phyloP scores from a whole-genome alignment of 2,888 invertebrate genomes.

The Polia nebulosa region DNA sequence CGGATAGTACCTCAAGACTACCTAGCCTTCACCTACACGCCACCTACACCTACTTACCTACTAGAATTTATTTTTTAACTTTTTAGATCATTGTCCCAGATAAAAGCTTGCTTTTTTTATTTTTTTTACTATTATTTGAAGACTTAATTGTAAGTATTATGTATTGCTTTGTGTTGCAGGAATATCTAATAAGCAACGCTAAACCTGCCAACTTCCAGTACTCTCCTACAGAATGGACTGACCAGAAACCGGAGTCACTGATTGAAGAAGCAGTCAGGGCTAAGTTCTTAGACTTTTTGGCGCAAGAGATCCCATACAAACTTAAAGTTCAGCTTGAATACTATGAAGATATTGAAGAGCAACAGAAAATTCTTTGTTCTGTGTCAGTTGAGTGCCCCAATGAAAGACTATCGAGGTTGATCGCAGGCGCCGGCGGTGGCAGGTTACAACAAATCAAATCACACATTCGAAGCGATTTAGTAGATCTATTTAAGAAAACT shows the following conservation, averaged over 20 bases:
- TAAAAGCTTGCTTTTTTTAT: too few relatives aligned
- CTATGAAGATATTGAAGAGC: constrained; percentile 91
- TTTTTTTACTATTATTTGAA: too few relatives aligned
- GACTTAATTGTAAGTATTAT: neutral
- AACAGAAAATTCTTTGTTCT: constrained; percentile 85
- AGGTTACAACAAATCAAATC: constrained; percentile 94
- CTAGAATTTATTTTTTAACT: too few relatives aligned
- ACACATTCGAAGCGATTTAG: constrained; percentile 92
- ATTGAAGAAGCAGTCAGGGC: constrained; percentile 95
- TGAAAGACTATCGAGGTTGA: constrained; percentile 91
- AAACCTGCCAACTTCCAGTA: constrained; percentile 93
- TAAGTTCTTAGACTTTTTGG: constrained; percentile 95
- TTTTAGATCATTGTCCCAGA: too few relatives aligned
- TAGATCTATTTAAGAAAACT: constrained; percentile 92
- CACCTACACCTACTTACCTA: too few relatives aligned
- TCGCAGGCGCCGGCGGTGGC: constrained; percentile 93
- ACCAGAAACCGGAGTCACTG: constrained; percentile 93
- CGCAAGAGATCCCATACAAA: constrained; percentile 96
- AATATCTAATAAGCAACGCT: constrained; percentile 93
- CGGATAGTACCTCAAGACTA: too few relatives aligned
- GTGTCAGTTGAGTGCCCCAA: constrained; percentile 92
- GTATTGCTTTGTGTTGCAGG: constrained; percentile 82
- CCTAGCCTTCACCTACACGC: too few relatives aligned
- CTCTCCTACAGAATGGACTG: constrained; percentile 93
- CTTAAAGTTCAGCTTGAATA: constrained; percentile 93